These are phyloP conservation scores for Tipula confusa DNA, from an alignment of 2,888 invertebrate genomes.

Conservation along the genomic window DNA sequence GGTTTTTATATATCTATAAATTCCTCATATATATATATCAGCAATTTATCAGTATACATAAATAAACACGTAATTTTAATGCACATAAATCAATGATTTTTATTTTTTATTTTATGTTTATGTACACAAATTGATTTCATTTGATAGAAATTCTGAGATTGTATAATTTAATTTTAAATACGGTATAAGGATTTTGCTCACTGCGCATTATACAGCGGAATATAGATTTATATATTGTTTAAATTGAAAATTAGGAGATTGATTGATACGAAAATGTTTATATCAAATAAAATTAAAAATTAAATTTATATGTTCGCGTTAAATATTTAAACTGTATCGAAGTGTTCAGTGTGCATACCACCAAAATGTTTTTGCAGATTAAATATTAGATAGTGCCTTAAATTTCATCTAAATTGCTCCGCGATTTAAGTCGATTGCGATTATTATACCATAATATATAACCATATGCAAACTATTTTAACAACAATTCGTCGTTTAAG, in stretches of 20 bases:
- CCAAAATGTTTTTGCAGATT: too few species aligned
- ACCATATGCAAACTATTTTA: background rate
- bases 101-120: background rate
- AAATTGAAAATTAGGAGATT: background rate
- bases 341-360: too few species aligned
- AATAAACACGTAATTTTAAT: slow-evolving; percentile 12
- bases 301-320: too few species aligned
- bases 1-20: too few species aligned
- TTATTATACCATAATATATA: too few species aligned
- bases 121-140: background rate
- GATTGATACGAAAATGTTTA: background rate
- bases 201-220: background rate
- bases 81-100: background rate
- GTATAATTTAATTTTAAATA: background rate
- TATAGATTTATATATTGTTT: background rate
- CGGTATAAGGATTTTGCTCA: background rate
- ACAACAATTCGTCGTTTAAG: background rate
- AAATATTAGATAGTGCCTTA: too few species aligned
- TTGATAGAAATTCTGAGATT: background rate
- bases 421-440: too few species aligned
- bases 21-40: too few species aligned
- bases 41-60: background rate
- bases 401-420: too few species aligned
- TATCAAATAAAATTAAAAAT: background rate
- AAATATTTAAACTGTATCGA: too few species aligned